These are phyloP conservation scores for Sinella curviseta DNA, from an alignment of 1,140 invertebrate genomes.

Conservation along the genomic window DNA sequence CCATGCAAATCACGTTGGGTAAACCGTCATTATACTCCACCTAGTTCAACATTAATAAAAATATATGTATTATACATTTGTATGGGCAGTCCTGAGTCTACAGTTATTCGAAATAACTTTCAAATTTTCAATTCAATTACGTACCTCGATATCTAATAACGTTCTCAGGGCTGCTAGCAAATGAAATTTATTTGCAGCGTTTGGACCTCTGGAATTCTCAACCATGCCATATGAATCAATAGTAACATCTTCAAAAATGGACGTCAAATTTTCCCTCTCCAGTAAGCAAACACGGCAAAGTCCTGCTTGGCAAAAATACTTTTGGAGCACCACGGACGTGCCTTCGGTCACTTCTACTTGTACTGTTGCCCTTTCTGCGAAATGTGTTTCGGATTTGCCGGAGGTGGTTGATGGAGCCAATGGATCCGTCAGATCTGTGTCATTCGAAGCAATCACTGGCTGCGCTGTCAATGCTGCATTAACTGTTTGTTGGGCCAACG, in stretches of 20 bases:
- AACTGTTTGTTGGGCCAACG: not conserved
- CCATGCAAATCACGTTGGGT: conserved; percentile 32
- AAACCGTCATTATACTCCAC: conserved; percentile 33
- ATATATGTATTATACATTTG: not conserved
- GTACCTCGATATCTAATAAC: conserved; percentile 42
- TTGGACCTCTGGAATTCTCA: conserved; percentile 39
- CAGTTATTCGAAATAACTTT: too few species aligned
- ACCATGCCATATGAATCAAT: conserved; percentile 33
- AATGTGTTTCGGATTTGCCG: not conserved
- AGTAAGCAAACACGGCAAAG: conserved; percentile 42
- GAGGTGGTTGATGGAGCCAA: not conserved
- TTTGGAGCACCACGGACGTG: not conserved
- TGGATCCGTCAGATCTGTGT: not conserved
- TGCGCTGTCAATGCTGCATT: not conserved
- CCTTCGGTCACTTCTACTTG: not conserved
- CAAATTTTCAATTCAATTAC: not conserved
- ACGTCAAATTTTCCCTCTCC: conserved; percentile 30
- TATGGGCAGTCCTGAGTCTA: not conserved
- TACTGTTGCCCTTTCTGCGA: not conserved
- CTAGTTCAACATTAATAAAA: conserved; percentile 25
- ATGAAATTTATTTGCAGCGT: conserved; percentile 32
- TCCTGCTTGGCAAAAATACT: not conserved
- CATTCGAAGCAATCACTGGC: not conserved
- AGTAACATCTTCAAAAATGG: conserved; percentile 39
- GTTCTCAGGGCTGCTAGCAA: conserved; percentile 38